Evolutionary conservation across 2,113 vertebrate species (phyloP).

Genomic region (Uria aalge): DNA sequence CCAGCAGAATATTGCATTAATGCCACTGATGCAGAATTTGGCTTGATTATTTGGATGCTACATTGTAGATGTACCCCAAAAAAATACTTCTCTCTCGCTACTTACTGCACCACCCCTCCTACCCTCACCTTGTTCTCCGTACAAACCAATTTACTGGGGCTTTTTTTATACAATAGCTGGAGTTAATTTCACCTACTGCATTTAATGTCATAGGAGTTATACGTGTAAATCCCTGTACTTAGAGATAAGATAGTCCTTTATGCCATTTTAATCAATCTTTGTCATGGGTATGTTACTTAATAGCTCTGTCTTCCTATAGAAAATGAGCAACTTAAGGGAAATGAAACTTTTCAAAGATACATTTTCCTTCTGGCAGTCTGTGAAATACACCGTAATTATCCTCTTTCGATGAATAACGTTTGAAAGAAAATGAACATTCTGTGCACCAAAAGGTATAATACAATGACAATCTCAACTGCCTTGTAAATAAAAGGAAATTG

Average conservation of each 20-base stretch:
- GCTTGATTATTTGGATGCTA: background rate
- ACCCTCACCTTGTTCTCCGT: background rate
- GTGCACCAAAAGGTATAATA: slow-evolving; percentile 64
- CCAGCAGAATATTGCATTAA: background rate
- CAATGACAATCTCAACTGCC: slow-evolving; percentile 61
- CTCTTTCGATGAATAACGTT: slow-evolving; percentile 70
- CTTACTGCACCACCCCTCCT: background rate
- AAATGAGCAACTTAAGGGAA: slow-evolving; percentile 79
- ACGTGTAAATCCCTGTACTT: slow-evolving; percentile 45
- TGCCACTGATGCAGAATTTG: background rate
- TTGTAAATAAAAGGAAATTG: slow-evolving; percentile 75
- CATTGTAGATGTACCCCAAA: background rate
- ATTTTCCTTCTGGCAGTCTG: slow-evolving; percentile 76
- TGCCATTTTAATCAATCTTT: slow-evolving; percentile 57
- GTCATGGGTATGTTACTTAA: slow-evolving; percentile 67
- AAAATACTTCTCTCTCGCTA: background rate
- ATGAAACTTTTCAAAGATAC: slow-evolving; percentile 77
- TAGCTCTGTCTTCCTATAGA: slow-evolving; percentile 73
- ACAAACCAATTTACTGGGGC: slow-evolving; percentile 34
- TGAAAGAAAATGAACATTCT: slow-evolving; percentile 64
- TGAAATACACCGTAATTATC: slow-evolving; percentile 76
- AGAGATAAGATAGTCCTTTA: slow-evolving; percentile 50
- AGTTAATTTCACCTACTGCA: slow-evolving; percentile 56
- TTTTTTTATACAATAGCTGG: slow-evolving; percentile 23
- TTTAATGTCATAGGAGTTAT: slow-evolving; percentile 58